Evolutionary conservation across 2,888 invertebrate genomes (phyloP).

Genomic region (Agonopterix subpropinquella): DNA sequence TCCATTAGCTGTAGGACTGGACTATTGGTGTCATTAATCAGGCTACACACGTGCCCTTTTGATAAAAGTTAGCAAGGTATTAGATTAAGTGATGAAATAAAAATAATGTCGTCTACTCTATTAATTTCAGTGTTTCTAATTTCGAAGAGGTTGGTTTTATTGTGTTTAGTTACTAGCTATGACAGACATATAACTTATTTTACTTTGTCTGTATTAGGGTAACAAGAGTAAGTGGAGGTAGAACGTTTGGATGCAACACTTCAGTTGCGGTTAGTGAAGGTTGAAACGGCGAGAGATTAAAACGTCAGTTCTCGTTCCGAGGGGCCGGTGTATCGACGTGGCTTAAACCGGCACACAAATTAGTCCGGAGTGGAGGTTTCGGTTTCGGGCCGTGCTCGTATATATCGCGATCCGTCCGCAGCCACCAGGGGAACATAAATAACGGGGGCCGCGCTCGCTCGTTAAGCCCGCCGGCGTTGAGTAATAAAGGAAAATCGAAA

Average conservation of each 20-base stretch:
- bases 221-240: conserved; percentile 1
- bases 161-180: background rate
- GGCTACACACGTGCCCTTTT: no score
- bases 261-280: conserved; percentile 4
- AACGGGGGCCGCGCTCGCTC: conserved; percentile 68
- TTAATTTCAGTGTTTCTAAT: background rate
- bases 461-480: conserved; percentile 72
- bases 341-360: conserved; percentile 68
- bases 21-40: no score
- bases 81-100: no score
- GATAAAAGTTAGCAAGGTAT: no score
- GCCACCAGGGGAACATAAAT: conserved; percentile 74
- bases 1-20: no score
- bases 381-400: conserved; percentile 57
- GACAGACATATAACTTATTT: background rate
- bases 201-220: no score
- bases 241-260: conserved; percentile 1
- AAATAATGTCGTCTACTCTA: background rate
- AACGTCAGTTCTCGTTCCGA: conserved; percentile 40
- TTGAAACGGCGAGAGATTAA: conserved; percentile 38
- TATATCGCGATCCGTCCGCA: conserved; percentile 70
- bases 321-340: conserved; percentile 49
- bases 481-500: conserved; percentile 77
- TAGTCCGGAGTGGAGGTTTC: conserved; percentile 62
- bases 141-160: background rate